These are phyloP conservation scores for Ceratitis capitata DNA, from an alignment of 1,140 invertebrate species.

Conservation along the genomic window DNA sequence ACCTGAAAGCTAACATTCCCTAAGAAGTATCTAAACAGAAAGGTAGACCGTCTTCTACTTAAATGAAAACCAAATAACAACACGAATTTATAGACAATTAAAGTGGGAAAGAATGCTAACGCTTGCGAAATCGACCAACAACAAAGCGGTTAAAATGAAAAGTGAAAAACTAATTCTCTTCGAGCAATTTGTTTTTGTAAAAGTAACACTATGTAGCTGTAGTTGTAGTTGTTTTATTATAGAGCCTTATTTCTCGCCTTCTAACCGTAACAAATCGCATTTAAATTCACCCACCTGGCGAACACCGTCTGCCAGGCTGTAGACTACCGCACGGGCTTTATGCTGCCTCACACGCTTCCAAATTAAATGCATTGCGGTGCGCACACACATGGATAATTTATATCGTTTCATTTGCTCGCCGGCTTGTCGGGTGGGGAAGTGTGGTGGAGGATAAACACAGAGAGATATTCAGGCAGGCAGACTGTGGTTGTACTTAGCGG, in stretches of 20 bases:
- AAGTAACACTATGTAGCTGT: too few relatives aligned
- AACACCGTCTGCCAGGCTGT: not conserved
- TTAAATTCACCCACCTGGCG: constrained; percentile 64
- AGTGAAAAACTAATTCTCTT: constrained; percentile 29
- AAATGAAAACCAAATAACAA: constrained; percentile 31
- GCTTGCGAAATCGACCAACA: not conserved
- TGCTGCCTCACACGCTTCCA: not conserved
- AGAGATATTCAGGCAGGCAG: not conserved
- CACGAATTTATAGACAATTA: constrained; percentile 30
- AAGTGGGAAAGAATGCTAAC: not conserved
- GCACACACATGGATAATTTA: constrained; percentile 54
- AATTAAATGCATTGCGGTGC: constrained; percentile 6
- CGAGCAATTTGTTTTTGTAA: not conserved
- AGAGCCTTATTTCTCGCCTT: constrained; percentile 43
- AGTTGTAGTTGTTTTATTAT: not conserved
- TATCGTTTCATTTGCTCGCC: constrained; percentile 57
- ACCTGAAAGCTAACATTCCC: too few relatives aligned
- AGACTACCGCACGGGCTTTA: not conserved
- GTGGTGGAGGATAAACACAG: not conserved
- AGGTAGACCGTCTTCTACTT: not conserved
- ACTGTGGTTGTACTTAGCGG: not conserved
- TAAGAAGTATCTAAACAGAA: not conserved
- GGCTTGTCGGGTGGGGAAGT: not conserved
- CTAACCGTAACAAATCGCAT: constrained; percentile 63
- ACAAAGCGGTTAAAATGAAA: not conserved